Base-by-base conservation (phyloP, 2,888 invertebrate genomes). In the Dromius quadrimaculatus region DNA sequence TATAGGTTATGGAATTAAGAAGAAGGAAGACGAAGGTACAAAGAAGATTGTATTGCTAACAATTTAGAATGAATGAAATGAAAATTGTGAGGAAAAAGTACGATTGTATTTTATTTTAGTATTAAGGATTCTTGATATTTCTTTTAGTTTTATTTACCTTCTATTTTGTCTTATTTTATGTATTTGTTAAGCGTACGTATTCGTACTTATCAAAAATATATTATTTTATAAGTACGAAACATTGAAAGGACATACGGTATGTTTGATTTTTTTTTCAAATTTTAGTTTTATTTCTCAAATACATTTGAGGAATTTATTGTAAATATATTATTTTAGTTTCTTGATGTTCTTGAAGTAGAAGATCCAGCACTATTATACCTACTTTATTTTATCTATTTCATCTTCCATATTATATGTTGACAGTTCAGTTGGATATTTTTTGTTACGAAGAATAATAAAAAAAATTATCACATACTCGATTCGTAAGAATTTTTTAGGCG, bases 21-120 rank as follows among this genome's bases (percentile, higher is more conserved):
- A 73, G 74, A 74, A 74, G 72, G 75, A 77, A 76, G 75, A 75
- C 72, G 36, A 45, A 73, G 45, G 54, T 57, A 45, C 71, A 43
- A 77, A 77, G 79, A 80, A 80, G 79, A 79, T 75, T 80, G 79
- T 79, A 80, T 75, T 59, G 11, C 43, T 22, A 70, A 62, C 36
- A 13, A 41, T 19, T 62, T 11, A 28, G 15, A 36, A 47, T 23
- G 23, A 62, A 62, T 70, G 69, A 70, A 62, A 62, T 62, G 70
- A 70, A 70, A 70, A 70, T 36, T 13, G 34, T 70, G 62, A 45
- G 70, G 36, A 62, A 62, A 64, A 47, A 47, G 20, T 41, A 41
- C 47, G 23, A 70, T 50, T 70, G 70, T 61, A 70, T 70, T 70
- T 70, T 70, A 70, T 70, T 70, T 70, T 70, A 70, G 62, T 70